Base-by-base conservation (phyloP, 2,113 vertebrate genomes). In the Sisor rabdophorus region DNA sequence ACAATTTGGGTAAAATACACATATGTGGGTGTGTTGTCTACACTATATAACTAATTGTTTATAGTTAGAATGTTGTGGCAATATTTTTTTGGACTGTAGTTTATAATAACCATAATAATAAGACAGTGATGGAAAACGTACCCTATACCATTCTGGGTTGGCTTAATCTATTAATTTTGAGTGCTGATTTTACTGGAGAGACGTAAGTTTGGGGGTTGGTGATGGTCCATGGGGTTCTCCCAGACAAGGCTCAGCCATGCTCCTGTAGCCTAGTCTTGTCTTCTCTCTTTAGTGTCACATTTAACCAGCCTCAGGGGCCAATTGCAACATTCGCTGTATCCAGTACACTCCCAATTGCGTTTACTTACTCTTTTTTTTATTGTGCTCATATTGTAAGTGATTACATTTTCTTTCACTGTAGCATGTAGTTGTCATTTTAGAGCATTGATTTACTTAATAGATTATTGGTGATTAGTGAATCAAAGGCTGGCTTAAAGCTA, bases 231-330 rank as follows among this genome's bases (percentile, higher is more conserved):
- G 72, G 71, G 67, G 47, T 77, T 59, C 48, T 47, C 59, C 48
- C 58, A 68, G 74, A 74, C 20, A 28, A 59, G 69, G 54, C 69
- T 59, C 80, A 82, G 83, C 80, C 82, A 77, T 72, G 69, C 52
- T 32, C 24, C 59, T 81, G 76, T 69, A 71, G 73, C 82, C 75
- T 77, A 76, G 58, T 79, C 63, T 44, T 82, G 83, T 86, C 82
- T 67, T 40, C 67, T 71, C 76, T 83, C 73, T 79, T 85, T 81
- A 85, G 74, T 71, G 67, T 79, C 76, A 81, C 74, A 73, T 76
- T n/a, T 79, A 73, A 79, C 78, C 85, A 83, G 83, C 24, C 47
- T 79, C 59, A 30, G 67, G 52, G 13, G 65, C 56, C 79, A 59
- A n/a, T 47, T 11, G 40, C 75, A 68, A 60, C 40, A 3, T 13